These are phyloP conservation scores for Pogonognathellus flavescens DNA, from an alignment of 1,140 invertebrate genomes.

Conservation along the genomic window DNA sequence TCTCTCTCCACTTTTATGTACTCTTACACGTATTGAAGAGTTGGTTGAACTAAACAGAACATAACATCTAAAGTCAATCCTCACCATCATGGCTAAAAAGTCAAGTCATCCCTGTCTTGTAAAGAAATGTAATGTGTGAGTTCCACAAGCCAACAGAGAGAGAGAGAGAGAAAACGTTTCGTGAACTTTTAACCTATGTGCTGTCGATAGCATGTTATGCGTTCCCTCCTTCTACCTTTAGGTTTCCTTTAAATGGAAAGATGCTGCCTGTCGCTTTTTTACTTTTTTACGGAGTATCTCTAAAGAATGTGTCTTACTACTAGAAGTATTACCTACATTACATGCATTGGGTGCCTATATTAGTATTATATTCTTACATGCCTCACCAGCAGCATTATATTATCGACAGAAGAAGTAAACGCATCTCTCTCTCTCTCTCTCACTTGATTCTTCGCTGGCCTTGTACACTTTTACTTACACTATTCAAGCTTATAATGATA, in stretches of 20 bases:
- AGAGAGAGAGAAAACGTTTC: not conserved
- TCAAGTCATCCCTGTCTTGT: not conserved
- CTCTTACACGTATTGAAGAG: not conserved
- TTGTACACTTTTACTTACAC: not conserved
- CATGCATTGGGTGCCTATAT: not conserved
- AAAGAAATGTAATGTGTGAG: not conserved
- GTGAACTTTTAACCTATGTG: conserved; percentile 15
- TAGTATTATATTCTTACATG: not conserved
- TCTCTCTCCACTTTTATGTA: too few relatives aligned
- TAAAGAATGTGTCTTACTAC: conserved; percentile 14
- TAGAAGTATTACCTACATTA: not conserved
- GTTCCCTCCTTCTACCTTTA: not conserved
- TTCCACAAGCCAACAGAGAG: not conserved
- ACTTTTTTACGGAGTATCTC: not conserved
- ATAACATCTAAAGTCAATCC: not conserved
- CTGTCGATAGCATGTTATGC: not conserved
- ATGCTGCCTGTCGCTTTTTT: conserved; percentile 7
- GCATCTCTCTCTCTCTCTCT: too few relatives aligned
- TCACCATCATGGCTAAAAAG: not conserved
- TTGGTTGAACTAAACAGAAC: not conserved
- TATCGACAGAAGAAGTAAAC: too few relatives aligned
- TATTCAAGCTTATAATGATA: not conserved
- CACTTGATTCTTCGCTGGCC: too few relatives aligned
- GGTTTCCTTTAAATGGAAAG: not conserved
- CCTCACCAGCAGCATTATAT: not conserved